Evolutionary conservation across 2,113 vertebrate species (phyloP), one percentile per base, ranked within the genome.

Genomic region (cattle (Bos taurus)): DNA sequence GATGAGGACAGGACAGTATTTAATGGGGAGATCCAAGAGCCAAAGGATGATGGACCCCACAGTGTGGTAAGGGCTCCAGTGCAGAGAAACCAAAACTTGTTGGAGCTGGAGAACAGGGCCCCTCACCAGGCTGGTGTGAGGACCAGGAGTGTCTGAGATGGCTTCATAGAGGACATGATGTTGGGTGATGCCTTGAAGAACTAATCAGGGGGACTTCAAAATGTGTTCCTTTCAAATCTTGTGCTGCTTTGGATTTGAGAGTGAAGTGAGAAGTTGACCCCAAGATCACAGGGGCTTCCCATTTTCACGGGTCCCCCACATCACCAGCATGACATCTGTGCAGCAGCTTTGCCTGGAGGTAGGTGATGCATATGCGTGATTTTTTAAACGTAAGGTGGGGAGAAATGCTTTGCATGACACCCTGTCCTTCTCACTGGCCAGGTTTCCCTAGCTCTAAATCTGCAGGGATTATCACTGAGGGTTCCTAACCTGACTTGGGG

Each of bases 381-480:
- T 96, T 97, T 46, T 93, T 77, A 60, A 90, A 90, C 6, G 71
- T 54, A 84, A 67, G 23, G 46, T 86, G 50, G 48, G 60, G 43
- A 93, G 60, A 95, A 87, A 60, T 88, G 50, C 83, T 86, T 89
- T 93, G 62, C 30, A 7, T 67, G 78, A 90, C 59, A 82, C 67
- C 48, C 12, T 87, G 83, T 82, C 82, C 78, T 91, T 23, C 48
- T 95, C 40, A 54, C 56, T 50, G 90, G 56, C 91, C 36, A 78
- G 86, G 83, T 77, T 95, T 93, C 89, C 12, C 5, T 7, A 93
- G 56, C 89, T 97, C 80, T 84, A 95, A 97, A 74, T 88, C 90
- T 56, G 1, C 43, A 81, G 50, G 10, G 52, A 97, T 89, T 98
- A 97, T 3, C 8, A 90, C 80, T 52, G 30, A 67, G 15, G 23